Evolutionary conservation across 2,797 vertebrate species (phyloP).

Genomic region (Xyrichtys novacula): DNA sequence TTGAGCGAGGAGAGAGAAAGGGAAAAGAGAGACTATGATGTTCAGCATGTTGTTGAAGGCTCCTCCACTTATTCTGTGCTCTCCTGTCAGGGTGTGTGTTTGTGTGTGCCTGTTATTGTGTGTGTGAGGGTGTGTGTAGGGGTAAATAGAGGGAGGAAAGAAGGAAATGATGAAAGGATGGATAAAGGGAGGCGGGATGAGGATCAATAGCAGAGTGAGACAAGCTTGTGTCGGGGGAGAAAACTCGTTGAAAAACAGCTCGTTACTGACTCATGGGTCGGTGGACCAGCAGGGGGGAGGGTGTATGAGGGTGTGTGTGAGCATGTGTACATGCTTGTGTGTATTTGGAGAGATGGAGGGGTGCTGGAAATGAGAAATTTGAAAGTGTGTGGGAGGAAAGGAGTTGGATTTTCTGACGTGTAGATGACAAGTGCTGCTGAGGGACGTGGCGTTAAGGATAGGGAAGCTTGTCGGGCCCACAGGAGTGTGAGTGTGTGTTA

Average conservation of each 20-base stretch:
- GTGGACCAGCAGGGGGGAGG: slow-evolving; percentile 23
- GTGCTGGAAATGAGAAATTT: slow-evolving; percentile 19
- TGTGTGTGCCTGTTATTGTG: neutral
- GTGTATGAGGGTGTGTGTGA: slow-evolving; percentile 11
- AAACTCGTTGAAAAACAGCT: slow-evolving; percentile 63
- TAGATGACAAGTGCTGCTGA: slow-evolving; percentile 68
- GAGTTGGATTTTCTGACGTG: slow-evolving; percentile 60
- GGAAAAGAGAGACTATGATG: slow-evolving; percentile 33
- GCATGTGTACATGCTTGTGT: slow-evolving; percentile 15
- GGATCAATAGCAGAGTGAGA: slow-evolving; percentile 67
- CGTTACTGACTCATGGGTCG: slow-evolving; percentile 56
- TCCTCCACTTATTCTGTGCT: slow-evolving; percentile 71
- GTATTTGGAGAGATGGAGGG: slow-evolving; percentile 30
- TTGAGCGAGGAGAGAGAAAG: slow-evolving; percentile 41
- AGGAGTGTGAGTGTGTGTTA: slow-evolving; percentile 38
- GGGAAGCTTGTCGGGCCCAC: slow-evolving; percentile 57
- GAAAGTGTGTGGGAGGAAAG: slow-evolving; percentile 48
- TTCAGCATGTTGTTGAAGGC: slow-evolving; percentile 53
- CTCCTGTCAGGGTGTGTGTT: slow-evolving; percentile 43
- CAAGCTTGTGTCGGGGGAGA: slow-evolving; percentile 64
- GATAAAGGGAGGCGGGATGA: slow-evolving; percentile 24
- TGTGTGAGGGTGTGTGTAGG: neutral
- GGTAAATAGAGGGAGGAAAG: neutral
- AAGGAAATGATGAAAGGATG: slow-evolving; percentile 9
- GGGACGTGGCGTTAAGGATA: slow-evolving; percentile 68